These are phyloP conservation scores for Diadromus collaris DNA, from an alignment of 2,888 invertebrate species.

Conservation along the genomic window DNA sequence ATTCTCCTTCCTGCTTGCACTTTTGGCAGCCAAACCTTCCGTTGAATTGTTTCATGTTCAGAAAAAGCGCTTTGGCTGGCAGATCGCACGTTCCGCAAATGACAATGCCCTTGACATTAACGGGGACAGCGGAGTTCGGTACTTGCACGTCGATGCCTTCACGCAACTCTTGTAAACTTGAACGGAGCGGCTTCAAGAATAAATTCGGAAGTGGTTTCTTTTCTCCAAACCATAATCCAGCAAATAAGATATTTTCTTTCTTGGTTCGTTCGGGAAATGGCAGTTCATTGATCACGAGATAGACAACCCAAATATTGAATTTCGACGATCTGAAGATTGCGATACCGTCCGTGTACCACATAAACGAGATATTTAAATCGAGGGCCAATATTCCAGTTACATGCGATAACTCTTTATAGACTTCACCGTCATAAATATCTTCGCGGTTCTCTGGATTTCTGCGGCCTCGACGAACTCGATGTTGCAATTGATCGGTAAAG, in stretches of 20 bases:
- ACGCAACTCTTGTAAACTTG: background rate
- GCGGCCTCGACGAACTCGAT: background rate
- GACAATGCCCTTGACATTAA: slow-evolving; percentile 10
- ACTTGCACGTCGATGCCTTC: background rate
- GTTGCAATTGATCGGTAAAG: slow-evolving; percentile 2
- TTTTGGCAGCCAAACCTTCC: slow-evolving; percentile 13
- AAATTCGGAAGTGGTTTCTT: slow-evolving; percentile 41
- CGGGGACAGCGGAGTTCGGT: background rate
- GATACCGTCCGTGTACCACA: background rate
- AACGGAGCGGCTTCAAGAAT: slow-evolving; percentile 29
- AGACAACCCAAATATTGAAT: slow-evolving; percentile 10
- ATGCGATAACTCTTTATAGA: background rate
- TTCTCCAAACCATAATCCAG: background rate
- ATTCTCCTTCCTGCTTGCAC: slow-evolving; percentile 1
- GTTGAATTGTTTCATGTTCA: slow-evolving; percentile 46
- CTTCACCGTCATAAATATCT: background rate
- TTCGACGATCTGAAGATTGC: background rate
- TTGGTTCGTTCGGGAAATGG: slow-evolving; percentile 28
- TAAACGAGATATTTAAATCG: background rate
- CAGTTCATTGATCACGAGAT: slow-evolving; percentile 37
- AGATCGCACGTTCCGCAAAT: slow-evolving; percentile 38
- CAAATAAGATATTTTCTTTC: slow-evolving; percentile 38
- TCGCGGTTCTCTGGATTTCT: background rate
- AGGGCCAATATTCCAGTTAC: background rate
- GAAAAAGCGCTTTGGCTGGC: slow-evolving; percentile 39